phyloP scores from a whole-genome alignment of 2,113 vertebrate species.

The Oxyruncus cristatus region DNA sequence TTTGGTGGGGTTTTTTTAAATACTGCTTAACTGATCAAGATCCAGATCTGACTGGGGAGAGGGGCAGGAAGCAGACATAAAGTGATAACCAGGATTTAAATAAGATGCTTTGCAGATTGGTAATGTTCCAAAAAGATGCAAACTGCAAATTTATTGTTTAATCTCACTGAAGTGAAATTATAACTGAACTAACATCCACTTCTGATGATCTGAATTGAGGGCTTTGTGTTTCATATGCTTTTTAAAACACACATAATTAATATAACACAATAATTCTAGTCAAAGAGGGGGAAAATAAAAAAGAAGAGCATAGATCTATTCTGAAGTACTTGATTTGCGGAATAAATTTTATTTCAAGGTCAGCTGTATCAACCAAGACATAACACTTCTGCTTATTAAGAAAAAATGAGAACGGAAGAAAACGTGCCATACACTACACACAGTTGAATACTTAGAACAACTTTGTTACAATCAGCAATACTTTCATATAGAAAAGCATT shows the following conservation, averaged over 20 bases:
- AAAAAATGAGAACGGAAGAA: neutral
- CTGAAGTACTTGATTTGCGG: conserved; percentile 9
- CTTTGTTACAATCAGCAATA: neutral
- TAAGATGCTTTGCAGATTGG: neutral
- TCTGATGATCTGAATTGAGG: neutral
- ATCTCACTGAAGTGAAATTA: neutral
- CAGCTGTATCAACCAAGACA: neutral
- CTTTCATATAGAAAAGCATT: neutral
- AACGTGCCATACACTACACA: neutral
- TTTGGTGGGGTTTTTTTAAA: rapidly evolving
- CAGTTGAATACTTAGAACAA: neutral
- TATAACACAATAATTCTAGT: neutral
- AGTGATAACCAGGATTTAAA: neutral
- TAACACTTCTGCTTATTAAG: neutral
- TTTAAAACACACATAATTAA: neutral
- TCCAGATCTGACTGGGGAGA: neutral
- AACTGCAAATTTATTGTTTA: neutral
- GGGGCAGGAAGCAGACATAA: neutral
- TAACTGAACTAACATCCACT: neutral
- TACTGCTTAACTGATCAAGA: neutral
- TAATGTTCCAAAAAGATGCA: neutral
- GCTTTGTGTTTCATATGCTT: neutral
- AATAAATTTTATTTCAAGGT: conserved; percentile 21
- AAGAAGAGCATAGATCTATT: neutral
- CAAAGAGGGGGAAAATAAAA: neutral